Percentiles rank a stretch among this genome's conserved stretches.
Evolutionary conservation across 2,888 invertebrate genomes (phyloP).

Genomic region (Deilephila porcellus): DNA sequence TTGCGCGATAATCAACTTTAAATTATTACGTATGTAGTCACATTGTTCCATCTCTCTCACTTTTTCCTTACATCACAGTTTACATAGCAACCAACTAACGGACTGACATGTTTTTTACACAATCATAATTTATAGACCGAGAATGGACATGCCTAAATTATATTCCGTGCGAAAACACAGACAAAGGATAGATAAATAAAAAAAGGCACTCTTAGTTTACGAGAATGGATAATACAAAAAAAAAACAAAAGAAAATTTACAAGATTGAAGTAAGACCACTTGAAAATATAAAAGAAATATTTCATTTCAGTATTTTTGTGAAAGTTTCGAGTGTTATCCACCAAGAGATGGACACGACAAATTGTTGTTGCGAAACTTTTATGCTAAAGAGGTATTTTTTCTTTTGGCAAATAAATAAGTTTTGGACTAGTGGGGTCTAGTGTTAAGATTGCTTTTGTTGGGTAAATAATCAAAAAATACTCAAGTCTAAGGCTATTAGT

Average conservation of each 20-base stretch:
- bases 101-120: no score
- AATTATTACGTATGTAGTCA: no score
- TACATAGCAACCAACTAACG: no score
- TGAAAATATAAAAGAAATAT: slow-evolving; percentile 19
- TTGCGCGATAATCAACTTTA: not conserved
- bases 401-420: slow-evolving; percentile 27
- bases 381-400: slow-evolving; percentile 17
- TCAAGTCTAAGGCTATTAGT: slow-evolving; percentile 6
- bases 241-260: slow-evolving; percentile 6
- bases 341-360: slow-evolving; percentile 29
- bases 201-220: no score
- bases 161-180: no score
- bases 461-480: slow-evolving; percentile 19
- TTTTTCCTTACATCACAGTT: no score
- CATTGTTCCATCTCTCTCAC: no score
- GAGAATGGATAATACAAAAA: not conserved
- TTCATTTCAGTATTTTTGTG: slow-evolving; percentile 11
- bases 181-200: no score
- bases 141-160: no score
- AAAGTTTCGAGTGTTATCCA: slow-evolving; percentile 27
- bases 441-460: slow-evolving; percentile 20
- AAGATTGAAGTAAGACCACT: not conserved
- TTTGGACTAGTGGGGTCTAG: slow-evolving; percentile 11
- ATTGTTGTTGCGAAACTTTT: slow-evolving; percentile 30
- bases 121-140: no score